Evolutionary conservation across 2,888 invertebrate species (phyloP).

Genomic region (Camptogramma bilineatum): DNA sequence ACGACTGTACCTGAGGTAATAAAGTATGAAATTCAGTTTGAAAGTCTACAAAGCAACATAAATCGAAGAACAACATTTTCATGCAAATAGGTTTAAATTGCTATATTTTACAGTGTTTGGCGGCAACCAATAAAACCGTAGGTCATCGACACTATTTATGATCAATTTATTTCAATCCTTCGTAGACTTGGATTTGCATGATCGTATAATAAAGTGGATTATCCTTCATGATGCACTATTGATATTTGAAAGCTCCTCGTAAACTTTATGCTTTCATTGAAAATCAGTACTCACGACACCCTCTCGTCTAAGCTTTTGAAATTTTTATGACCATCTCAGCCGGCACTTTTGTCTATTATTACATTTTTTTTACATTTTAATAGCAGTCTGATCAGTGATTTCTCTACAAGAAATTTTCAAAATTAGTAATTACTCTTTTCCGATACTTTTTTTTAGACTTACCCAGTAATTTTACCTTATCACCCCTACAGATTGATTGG

Average conservation of each 20-base stretch:
- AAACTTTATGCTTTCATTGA: conserved; percentile 65
- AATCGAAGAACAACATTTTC: conserved; percentile 35
- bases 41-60: conserved; percentile 19
- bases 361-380: background rate
- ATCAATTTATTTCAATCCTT: conserved; percentile 65
- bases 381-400: too few relatives aligned
- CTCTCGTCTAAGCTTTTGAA: conserved; percentile 44
- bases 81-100: conserved; percentile 44
- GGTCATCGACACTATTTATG: conserved; percentile 60
- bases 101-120: conserved; percentile 46
- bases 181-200: conserved; percentile 67
- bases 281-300: conserved; percentile 52
- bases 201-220: conserved; percentile 66
- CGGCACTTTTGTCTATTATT: conserved; percentile 8
- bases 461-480: too few relatives aligned
- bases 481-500: too few relatives aligned
- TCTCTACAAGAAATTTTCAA: too few relatives aligned
- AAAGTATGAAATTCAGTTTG: conserved; percentile 7
- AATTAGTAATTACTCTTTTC: too few relatives aligned
- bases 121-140: conserved; percentile 46
- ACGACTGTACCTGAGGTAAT: background rate
- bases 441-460: too few relatives aligned
- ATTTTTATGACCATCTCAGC: conserved; percentile 26
- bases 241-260: conserved; percentile 64
- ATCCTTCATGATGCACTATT: conserved; percentile 70